phyloP scores from a whole-genome alignment of 1,140 invertebrate species.

The Ptiloglossa arizonensis region DNA sequence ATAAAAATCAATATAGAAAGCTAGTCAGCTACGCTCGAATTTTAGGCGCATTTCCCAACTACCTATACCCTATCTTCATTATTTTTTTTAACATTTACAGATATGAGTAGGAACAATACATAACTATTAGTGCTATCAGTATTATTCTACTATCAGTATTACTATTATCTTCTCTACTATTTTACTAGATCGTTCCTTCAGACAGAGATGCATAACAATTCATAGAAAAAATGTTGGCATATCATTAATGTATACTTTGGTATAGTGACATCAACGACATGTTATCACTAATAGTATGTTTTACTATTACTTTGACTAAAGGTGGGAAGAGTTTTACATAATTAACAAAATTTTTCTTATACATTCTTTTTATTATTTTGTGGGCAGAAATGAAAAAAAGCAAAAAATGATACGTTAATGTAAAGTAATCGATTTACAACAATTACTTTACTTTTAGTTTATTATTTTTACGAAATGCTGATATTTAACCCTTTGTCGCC shows the following conservation, averaged over 20 bases:
- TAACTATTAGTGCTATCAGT: conserved; percentile 63
- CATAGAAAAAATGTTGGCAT: conserved; percentile 37
- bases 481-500: background rate
- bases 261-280: conserved; percentile 1
- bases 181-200: conserved; percentile 40
- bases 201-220: conserved; percentile 16
- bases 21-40: conserved; percentile 73
- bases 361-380: background rate
- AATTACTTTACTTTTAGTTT: background rate
- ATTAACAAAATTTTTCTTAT: conserved; percentile 11
- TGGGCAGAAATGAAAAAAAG: too few relatives aligned
- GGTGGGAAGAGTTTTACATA: background rate
- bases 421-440: too few relatives aligned
- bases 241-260: conserved; percentile 23
- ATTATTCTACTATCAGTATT: conserved; percentile 61
- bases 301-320: background rate
- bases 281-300: conserved; percentile 21
- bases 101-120: conserved; percentile 61
- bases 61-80: conserved; percentile 39
- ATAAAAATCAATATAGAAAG: conserved; percentile 67
- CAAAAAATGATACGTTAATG: too few relatives aligned
- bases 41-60: conserved; percentile 66
- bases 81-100: conserved; percentile 52
- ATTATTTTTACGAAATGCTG: background rate
- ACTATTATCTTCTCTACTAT: conserved; percentile 50